A percentile compares a stretch with the other conserved stretches of the same genome.
phyloP scores from a whole-genome alignment of 2,888 invertebrate species.

The Ectobius pallidus region DNA sequence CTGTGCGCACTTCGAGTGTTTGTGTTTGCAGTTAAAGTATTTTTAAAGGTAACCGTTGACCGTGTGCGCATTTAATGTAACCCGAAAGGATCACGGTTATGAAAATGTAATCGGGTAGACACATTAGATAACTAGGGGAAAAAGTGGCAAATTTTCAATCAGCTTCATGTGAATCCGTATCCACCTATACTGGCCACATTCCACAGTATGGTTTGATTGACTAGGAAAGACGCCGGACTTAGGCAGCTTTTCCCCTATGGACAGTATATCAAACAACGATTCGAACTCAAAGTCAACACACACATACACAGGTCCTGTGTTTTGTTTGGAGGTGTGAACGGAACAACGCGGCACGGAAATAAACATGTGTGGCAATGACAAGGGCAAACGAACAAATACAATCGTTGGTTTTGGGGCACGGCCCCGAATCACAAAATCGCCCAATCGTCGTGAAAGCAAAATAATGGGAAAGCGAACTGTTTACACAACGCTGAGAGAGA shows the following conservation, averaged over 20 bases:
- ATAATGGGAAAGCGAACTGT: conserved; percentile 29
- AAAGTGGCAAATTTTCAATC: too few relatives aligned
- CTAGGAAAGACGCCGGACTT: too few relatives aligned
- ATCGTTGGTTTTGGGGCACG: conserved; percentile 29
- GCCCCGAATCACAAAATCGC: conserved; percentile 31
- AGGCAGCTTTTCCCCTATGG: background rate
- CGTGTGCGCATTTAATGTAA: too few relatives aligned
- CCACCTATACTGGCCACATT: too few relatives aligned
- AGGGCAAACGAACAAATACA: conserved; percentile 27
- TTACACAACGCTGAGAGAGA: conserved; percentile 18
- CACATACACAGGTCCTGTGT: background rate
- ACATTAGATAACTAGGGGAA: too few relatives aligned
- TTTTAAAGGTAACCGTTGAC: too few relatives aligned
- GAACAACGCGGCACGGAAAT: background rate
- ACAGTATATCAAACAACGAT: conserved; percentile 24
- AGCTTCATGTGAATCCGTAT: too few relatives aligned
- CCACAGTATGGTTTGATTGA: too few relatives aligned
- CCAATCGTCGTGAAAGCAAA: conserved; percentile 31
- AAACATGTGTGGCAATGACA: conserved; percentile 23
- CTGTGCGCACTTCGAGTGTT: too few relatives aligned
- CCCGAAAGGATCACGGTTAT: too few relatives aligned
- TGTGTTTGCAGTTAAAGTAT: too few relatives aligned
- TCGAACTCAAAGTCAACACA: conserved; percentile 29
- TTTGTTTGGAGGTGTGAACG: conserved; percentile 31
- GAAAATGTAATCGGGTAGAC: too few relatives aligned